Evolutionary conservation across 2,797 vertebrate genomes (phyloP), one percentile per base, ranked within the genome.

Genomic region (Characodon lateralis): DNA sequence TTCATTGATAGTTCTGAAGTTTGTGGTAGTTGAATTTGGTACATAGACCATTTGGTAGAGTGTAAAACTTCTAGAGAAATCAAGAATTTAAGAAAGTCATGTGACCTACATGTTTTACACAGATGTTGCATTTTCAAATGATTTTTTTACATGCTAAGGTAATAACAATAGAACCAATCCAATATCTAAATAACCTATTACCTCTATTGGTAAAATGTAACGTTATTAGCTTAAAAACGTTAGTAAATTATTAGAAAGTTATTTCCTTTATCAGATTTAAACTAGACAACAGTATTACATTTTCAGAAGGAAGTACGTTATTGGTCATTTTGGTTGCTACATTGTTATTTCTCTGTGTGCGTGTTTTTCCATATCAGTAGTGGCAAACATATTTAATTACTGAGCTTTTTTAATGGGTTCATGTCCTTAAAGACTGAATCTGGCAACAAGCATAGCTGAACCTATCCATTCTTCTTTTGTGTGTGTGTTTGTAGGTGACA

Each of bases 401-500:
- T 41, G 35, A 24, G 20, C 3, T 7, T 41, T 3, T 24, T 46
- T 16, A 46, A 69, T 59, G 6, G 41, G 39, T 16, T 46, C n/a
- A 6, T n/a, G 70, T 56, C 73, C 73, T 73, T n/a, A 66, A 56
- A 55, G 59, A 61, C 68, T 31, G 3, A 72, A 58, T 65, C 24
- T 16, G 41, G 39, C 2, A 46, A 6, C 66, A 24, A 69, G 1
- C 6, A 46, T n/a, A 69, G 55, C 65, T 43, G 22, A 78, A 22
- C 22, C 48, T 63, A 71, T 31, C 74, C 79, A 56, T 77, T 43
- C 72, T 70, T 77, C 48, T 55, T 56, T 75, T 65, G 5, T 65
- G 35, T 81, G 63, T 59, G 73, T 56, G 72, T 80, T 65, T 50
- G 71, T 74, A 73, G 55, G 73, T 76, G 76, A 71, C 74, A 80